Evolutionary conservation across 2,888 invertebrate genomes (phyloP), one percentile per base, ranked within the genome.

Genomic region (Drosophila cyrtoloma): DNA sequence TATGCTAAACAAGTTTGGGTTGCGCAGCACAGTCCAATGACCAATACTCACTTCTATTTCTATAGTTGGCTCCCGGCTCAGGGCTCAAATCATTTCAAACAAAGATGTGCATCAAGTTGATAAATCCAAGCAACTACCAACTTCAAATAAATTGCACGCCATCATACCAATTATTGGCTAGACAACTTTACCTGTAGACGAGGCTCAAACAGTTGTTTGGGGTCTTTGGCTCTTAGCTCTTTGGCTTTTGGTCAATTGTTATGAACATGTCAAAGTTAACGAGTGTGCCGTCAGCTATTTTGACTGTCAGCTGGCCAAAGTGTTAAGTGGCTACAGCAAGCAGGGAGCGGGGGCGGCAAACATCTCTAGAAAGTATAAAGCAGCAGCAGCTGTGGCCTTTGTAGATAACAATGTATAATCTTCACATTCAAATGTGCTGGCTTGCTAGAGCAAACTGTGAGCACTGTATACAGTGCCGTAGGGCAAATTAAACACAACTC

Each of bases 261-360:
- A 87, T 89, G 87, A 89, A 87, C 89, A 87, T 86, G 89, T 86
- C 89, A 89, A 89, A 86, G 87, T 75, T 81, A 87, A 89, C 83
- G 76, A 89, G 78, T 73, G 19, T 44, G 64, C 83, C 73, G 64
- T 69, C 68, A 70, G 79, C 79, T 69, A 81, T 79, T 83, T 72
- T 52, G 75, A 71, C 82, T 89, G 86, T 86, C 86, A 86, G 89
- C 81, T 72, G 71, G 75, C 69, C 87, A 82, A 84, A 82, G 87
- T 79, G 87, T 77, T 89, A 89, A 89, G 81, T 84, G 87, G 66
- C 55, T 26, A n/a, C 42, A 28, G 10, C 22, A 42, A 37, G 52
- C 30, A 37, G 14, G n/a, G 32, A 53, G 64, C 52, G 70, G 47
- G 57, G 47, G 66, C 47, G 51, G 51, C 32, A 42, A n/a, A 37